Evolutionary conservation across 2,113 vertebrate species (phyloP), one percentile per base, ranked within the genome.

Genomic region (Campylomormyrus numenius): DNA sequence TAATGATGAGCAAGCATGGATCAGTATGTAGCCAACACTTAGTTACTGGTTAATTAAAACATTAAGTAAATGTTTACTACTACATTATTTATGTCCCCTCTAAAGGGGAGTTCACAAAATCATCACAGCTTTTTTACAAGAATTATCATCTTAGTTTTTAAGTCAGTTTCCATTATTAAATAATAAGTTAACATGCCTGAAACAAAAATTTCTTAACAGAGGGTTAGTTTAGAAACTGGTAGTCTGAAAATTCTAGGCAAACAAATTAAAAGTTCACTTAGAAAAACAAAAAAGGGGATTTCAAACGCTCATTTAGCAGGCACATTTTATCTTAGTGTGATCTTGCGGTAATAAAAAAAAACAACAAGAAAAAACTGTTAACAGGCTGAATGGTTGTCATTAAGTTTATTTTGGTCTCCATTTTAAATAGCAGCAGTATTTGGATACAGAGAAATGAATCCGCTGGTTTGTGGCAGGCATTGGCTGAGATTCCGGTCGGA

Each of bases 371-470:
- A 21, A 85, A 85, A 85, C 21, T 46, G 83, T 85, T 85, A 87
- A 87, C 93, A 92, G 93, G 94, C 90, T 93, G 93, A 94, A 95
- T 93, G 93, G 93, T 93, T 96, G 94, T 96, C 94, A 96, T 96
- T 96, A 95, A 93, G 94, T 95, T 94, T 95, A 95, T 96, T 96
- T 95, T 94, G 94, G 95, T 95, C 94, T 17, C 94, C 93, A 93
- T 96, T 95, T 90, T 92, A 96, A 96, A 96, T 96, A 96, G 96
- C 93, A 89, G 91, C 92, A 91, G 93, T 93, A 93, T 95, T 95
- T 95, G 95, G 92, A 94, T 95, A 90, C 92, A 50, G 90, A 91
- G 46, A 93, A 93, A 93, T 91, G 93, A 93, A 93, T 91, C 92
- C 91, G 91, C 93, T 88, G 94, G 95, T 94, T 95, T 94, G 49